Conservation (phyloP, 1,140 invertebrate species). For the Gyrodactylus salaris region DNA sequence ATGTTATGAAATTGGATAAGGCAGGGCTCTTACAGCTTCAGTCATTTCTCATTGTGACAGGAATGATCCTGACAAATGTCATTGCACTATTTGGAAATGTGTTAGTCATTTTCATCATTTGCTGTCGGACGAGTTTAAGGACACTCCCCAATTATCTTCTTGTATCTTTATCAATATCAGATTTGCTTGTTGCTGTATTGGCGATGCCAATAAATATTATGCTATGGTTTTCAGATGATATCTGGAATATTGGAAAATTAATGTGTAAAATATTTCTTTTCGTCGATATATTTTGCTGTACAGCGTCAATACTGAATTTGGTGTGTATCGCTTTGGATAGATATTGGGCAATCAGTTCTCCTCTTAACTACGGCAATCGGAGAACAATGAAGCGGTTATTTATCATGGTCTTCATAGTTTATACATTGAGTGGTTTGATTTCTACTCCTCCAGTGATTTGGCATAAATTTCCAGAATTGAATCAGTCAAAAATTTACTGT, state of each 20-base stretch:
- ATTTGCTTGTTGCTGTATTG: neutral
- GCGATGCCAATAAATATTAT: neutral
- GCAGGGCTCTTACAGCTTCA: too few species aligned
- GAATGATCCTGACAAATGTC: neutral
- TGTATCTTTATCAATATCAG: neutral
- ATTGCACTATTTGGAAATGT: neutral
- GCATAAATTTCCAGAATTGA: neutral
- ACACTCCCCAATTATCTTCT: neutral
- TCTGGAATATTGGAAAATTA: neutral
- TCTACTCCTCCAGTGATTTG: neutral
- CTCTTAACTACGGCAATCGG: neutral
- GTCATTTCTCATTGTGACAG: too few species aligned
- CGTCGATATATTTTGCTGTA: constrained; percentile 3
- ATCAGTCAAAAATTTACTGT: neutral
- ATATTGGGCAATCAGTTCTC: constrained; percentile 3
- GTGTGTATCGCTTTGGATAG: neutral
- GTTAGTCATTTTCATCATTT: neutral
- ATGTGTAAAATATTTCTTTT: neutral
- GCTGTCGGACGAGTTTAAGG: neutral
- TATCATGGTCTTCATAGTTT: neutral
- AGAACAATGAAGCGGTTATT: neutral
- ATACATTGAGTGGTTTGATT: constrained; percentile 1
- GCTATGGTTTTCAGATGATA: neutral
- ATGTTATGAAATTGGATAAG: too few species aligned
- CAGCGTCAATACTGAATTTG: constrained; percentile 3